Conservation (phyloP, 2,113 vertebrate species). For the Enhydra lutris region DNA sequence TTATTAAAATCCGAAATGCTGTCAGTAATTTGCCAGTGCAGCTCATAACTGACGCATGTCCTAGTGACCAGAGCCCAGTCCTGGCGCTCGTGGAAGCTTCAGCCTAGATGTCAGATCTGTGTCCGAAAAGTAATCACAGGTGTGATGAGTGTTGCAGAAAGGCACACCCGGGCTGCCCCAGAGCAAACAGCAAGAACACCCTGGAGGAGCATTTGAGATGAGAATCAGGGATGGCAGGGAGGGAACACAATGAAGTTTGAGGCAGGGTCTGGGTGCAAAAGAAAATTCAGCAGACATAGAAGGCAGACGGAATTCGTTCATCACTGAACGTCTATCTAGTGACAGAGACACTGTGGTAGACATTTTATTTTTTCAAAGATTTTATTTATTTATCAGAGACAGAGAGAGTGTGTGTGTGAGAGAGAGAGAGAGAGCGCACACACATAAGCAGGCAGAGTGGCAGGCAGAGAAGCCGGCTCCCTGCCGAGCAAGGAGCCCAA, state of each 20-base stretch:
- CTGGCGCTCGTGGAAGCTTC: neutral
- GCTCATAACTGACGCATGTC: neutral
- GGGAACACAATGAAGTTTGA: neutral
- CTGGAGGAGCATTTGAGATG: neutral
- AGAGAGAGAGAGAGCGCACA: too few species aligned
- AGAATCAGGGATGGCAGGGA: neutral
- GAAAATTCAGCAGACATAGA: neutral
- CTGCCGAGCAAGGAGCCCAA: too few species aligned
- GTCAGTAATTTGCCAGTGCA: neutral
- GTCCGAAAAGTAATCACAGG: neutral
- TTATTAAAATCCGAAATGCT: neutral
- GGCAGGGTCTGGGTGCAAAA: neutral
- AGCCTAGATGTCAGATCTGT: neutral
- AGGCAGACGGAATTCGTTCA: neutral
- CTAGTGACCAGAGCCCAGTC: neutral
- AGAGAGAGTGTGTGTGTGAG: too few species aligned
- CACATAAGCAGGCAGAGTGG: too few species aligned
- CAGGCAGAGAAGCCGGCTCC: too few species aligned
- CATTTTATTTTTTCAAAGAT: neutral
- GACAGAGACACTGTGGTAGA: neutral
- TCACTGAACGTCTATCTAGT: rapidly evolving
- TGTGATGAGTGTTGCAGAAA: neutral
- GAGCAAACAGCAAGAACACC: neutral
- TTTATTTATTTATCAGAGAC: too few species aligned
- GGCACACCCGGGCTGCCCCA: neutral